Conservation (phyloP, 2,113 vertebrate genomes). For the Nipponia nippon region DNA sequence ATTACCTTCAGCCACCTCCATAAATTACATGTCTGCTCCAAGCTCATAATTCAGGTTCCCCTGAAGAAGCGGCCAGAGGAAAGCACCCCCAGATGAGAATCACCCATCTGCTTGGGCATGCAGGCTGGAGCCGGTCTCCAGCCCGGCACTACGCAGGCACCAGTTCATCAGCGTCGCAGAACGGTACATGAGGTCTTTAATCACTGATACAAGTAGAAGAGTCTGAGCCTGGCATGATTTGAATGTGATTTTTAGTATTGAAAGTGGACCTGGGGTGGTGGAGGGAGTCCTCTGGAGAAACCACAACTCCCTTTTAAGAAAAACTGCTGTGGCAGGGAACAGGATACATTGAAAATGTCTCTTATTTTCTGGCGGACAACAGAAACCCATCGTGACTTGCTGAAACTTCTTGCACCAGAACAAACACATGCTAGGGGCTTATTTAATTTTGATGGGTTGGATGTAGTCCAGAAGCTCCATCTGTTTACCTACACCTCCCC, state of each 20-base stretch:
- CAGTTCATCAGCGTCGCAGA: background rate
- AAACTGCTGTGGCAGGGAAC: accelerated
- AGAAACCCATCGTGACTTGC: background rate
- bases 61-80: background rate
- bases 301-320: background rate
- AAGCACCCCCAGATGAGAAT: background rate
- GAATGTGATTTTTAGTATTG: background rate
- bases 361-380: background rate
- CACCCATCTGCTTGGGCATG: accelerated
- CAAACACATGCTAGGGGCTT: background rate
- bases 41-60: background rate
- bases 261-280: background rate
- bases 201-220: background rate
- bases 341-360: background rate
- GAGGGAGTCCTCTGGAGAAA: background rate
- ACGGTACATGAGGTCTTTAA: accelerated
- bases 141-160: background rate
- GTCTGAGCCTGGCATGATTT: background rate
- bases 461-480: background rate
- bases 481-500: background rate
- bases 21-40: background rate
- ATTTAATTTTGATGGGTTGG: background rate
- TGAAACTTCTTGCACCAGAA: background rate
- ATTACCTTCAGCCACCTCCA: background rate
- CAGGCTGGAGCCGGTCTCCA: background rate